A percentile compares a stretch with the other conserved stretches of the same genome.
phyloP scores from a whole-genome alignment of 37 sponge, comb jelly and placozoan genomes.

The Ephydatia muelleri region DNA sequence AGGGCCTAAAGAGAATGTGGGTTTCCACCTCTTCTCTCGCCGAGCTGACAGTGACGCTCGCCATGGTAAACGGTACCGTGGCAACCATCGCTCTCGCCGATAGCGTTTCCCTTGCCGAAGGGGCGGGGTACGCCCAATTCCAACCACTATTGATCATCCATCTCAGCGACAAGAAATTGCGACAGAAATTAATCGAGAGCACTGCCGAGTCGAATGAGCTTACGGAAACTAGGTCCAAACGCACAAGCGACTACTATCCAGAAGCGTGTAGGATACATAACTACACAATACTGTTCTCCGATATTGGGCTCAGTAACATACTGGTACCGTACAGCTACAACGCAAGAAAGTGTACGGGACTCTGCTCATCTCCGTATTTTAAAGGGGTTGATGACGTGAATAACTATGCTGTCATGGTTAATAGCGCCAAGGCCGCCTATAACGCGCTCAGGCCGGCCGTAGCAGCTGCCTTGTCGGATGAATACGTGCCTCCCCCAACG shows the following conservation, averaged over 20 bases:
- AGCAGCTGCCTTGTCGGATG: not conserved
- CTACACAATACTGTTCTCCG: constrained; percentile 11
- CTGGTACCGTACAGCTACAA: constrained; percentile 31
- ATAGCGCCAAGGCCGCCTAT: constrained; percentile 7
- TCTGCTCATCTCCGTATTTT: constrained; percentile 8
- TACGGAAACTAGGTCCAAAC: not conserved
- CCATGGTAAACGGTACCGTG: constrained; percentile 13
- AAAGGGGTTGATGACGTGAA: constrained; percentile 15
- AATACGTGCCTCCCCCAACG: not conserved
- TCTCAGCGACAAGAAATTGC: constrained; percentile 19
- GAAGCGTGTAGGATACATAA: constrained; percentile 17
- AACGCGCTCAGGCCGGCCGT: not conserved
- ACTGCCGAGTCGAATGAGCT: not conserved
- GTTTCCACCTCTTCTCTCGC: not conserved
- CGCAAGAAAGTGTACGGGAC: constrained; percentile 40
- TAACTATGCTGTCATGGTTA: constrained; percentile 42
- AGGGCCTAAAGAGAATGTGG: constrained; percentile 20
- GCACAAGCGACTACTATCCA: not conserved
- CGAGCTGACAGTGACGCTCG: constrained; percentile 25
- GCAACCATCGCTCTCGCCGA: constrained; percentile 16
- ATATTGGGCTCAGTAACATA: constrained; percentile 16
- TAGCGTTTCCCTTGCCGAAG: too few species aligned
- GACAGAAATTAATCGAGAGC: not conserved
- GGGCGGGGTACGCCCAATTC: not conserved
- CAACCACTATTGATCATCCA: constrained; percentile 40